Evolutionary conservation across 2,888 invertebrate species (phyloP).

Genomic region (Lepidochitona cinerea): DNA sequence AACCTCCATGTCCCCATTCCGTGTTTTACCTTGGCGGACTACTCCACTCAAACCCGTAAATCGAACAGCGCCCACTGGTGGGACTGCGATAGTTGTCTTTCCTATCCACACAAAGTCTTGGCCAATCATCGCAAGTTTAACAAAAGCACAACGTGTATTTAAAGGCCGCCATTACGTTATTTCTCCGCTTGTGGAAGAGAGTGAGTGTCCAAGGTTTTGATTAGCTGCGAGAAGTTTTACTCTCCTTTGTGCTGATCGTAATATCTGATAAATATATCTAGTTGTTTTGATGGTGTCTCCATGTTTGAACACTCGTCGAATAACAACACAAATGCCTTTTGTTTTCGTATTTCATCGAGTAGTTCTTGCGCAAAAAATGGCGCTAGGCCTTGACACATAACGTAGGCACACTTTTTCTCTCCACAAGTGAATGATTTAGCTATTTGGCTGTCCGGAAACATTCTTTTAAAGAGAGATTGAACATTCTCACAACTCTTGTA

Average conservation of each 20-base stretch:
- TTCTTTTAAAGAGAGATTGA: background rate
- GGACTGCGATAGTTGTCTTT: too few species aligned
- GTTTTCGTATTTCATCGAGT: background rate
- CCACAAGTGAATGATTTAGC: slow-evolving; percentile 9
- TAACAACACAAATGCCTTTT: slow-evolving; percentile 6
- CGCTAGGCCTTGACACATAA: background rate
- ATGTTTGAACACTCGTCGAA: slow-evolving; percentile 11
- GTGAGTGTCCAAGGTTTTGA: too few species aligned
- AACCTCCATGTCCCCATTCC: too few species aligned
- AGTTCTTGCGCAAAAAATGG: background rate
- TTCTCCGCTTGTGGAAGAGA: too few species aligned
- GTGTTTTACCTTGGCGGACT: too few species aligned
- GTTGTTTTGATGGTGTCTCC: slow-evolving; percentile 5
- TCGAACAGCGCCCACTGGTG: too few species aligned
- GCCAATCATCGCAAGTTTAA: too few species aligned
- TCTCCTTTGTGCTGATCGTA: background rate
- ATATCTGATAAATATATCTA: slow-evolving; percentile 5
- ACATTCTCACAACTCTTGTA: background rate
- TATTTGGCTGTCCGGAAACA: slow-evolving; percentile 14
- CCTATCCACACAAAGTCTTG: too few species aligned
- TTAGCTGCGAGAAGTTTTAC: too few species aligned
- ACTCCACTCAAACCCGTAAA: too few species aligned
- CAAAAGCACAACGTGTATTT: too few species aligned
- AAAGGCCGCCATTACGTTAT: too few species aligned
- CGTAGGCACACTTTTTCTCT: background rate